A percentile compares a stretch with the other conserved stretches of the same genome.
phyloP scores from a whole-genome alignment of 2,888 invertebrate species.

The Tachina grossa region DNA sequence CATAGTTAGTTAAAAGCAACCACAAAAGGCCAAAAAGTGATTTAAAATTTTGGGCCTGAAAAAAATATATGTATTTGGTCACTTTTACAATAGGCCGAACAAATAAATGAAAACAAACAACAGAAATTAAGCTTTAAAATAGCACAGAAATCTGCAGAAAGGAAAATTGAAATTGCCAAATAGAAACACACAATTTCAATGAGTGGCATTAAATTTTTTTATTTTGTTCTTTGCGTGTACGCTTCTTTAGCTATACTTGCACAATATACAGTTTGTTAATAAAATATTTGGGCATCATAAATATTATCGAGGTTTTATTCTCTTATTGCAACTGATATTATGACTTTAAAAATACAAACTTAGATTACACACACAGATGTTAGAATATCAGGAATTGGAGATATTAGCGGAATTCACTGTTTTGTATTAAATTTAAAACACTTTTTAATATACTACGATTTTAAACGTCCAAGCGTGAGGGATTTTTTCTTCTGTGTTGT shows the following conservation, averaged over 20 bases:
- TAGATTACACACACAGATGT: no score
- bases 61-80: conserved; percentile 40
- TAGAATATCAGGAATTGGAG: no score
- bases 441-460: no score
- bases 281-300: neutral
- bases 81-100: conserved; percentile 60
- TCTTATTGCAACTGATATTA: no score
- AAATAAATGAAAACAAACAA: conserved; percentile 6
- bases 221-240: conserved; percentile 23
- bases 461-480: no score
- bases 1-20: conserved; percentile 56
- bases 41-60: conserved; percentile 51
- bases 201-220: conserved; percentile 19
- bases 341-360: no score
- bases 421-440: no score
- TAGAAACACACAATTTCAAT: conserved; percentile 56
- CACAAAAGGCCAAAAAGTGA: conserved; percentile 69
- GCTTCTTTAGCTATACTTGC: conserved; percentile 20
- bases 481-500: no score
- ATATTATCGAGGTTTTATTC: no score
- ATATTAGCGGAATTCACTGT: no score
- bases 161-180: conserved; percentile 63
- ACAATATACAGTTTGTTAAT: neutral
- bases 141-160: conserved; percentile 6
- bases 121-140: conserved; percentile 5